Base-by-base conservation (phyloP, 2,113 vertebrate species). In the Lates calcarifer region DNA sequence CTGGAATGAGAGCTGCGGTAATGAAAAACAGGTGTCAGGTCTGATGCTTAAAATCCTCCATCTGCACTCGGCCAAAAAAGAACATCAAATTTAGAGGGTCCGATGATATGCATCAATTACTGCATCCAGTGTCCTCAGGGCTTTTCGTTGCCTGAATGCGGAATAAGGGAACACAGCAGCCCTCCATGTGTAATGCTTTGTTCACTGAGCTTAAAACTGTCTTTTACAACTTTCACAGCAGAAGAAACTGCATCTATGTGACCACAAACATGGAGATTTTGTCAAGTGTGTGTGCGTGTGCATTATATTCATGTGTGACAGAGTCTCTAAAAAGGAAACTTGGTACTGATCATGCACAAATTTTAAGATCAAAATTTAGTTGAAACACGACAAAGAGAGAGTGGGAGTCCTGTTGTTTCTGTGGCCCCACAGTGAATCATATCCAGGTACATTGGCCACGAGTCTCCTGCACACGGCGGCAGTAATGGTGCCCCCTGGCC, bases 401-500 rank as follows among this genome's bases (percentile, higher is more conserved):
- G 8, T 37, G 41, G 43, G 15, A 45, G 53, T 69, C 14, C 6
- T 53, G 72, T 55, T 49, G 47, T 77, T 31, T 85, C 72, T 41
- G 71, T 20, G 56, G 83, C 74, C 74, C 56, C 57, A 22, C 64
- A 77, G 81, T 75, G 83, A 83, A 86, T 91, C 85, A 74, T 56
- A 85, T 69, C 63, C 76, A 87, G 82, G 86, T 87, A 89, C 77
- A 80, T 88, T 89, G 85, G 78, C 80, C 60, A 75, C 37, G 31
- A 47, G 62, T 88, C 87, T 76, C 74, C 75, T 57, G 81, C 79
- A 56, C 70, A 37, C 64, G 6, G 83, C 56, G 24, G 81, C 84
- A 62, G 83, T 92, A 92, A 91, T 89, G 85, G 83, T 89, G 89
- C 87, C 90, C 87, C 73, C 75, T 81, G 89, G 92, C 90, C 81